Evolutionary conservation across 2,797 vertebrate genomes (phyloP).

Genomic region (Sciurus vulgaris): DNA sequence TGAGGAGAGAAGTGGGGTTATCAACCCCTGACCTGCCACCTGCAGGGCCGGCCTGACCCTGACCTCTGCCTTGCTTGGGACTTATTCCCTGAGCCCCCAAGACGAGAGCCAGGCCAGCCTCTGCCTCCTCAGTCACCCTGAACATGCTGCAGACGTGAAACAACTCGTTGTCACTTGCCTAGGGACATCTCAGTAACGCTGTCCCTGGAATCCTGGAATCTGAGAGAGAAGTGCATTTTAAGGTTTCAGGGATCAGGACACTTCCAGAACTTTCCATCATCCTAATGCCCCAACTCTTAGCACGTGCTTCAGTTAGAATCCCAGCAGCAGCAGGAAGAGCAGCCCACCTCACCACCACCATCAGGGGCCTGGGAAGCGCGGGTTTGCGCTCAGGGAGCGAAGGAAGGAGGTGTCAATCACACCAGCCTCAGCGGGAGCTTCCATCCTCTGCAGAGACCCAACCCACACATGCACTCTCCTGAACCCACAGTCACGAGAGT

Average conservation of each 20-base stretch:
- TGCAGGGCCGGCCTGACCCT: not conserved
- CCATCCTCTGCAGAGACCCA: not conserved
- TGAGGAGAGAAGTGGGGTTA: not conserved
- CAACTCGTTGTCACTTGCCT: not conserved
- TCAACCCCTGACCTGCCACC: not conserved
- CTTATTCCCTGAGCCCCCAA: not conserved
- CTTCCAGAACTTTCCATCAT: conserved; percentile 42
- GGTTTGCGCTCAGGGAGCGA: not conserved
- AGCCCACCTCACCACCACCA: not conserved
- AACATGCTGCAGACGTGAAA: not conserved
- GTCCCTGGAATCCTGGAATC: not conserved
- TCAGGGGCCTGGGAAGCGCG: not conserved
- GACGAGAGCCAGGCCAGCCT: not conserved
- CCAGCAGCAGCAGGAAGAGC: not conserved
- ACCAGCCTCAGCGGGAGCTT: accelerated
- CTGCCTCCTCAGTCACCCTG: not conserved
- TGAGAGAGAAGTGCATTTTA: not conserved
- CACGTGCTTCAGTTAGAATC: not conserved
- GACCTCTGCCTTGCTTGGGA: not conserved
- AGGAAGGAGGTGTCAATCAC: not conserved
- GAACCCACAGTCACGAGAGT: accelerated
- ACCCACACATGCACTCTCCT: accelerated
- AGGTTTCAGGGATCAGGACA: not conserved
- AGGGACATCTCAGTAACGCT: not conserved
- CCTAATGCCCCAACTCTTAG: not conserved